Evolutionary conservation across 92 coral and sea anemone genomes (phyloP), one percentile per base, ranked within the genome.

Genomic region (Nematostella vectensis): DNA sequence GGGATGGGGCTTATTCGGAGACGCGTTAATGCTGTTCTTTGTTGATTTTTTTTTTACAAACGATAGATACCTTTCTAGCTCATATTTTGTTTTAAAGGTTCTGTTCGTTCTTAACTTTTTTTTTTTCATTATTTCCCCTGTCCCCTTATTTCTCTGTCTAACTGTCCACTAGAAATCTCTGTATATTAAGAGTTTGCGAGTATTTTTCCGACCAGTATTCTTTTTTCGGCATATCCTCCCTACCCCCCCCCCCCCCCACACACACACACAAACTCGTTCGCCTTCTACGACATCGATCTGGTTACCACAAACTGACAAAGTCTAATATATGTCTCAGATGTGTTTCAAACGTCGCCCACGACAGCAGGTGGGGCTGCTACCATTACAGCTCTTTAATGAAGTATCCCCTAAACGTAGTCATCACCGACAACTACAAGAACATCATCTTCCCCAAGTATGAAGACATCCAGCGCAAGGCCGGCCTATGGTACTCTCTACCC

Each of bases 351-450:
- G 50, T 50, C 22, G 70, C 61, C 9, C 51, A 52, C 28, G 51
- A 63, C 59, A 63, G 70, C 51, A 33, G 42, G 17, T 63, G 70
- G 70, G 70, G 70, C 16, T 63, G 70, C 11, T 52, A 51, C 42
- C 61, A 63, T 25, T 63, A 15, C 40, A 23, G 17, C 0, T 0
- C 19, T 26, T 27, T 63, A 19, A 24, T 37, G 0, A 52, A 63
- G 50, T 51, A 21, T 37, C 70, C 70, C 2, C 12, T 63, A 38
- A 63, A 63, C 13, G 61, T 63, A 13, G 51, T 63, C 38, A 48
- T 63, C n/a, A 63, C 70, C 22, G 61, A 63, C 60, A 31, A 31
- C 0, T 25, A 47, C 19, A 63, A 63, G 49, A 63, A 63, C 27
- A 63, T 63, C 20, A 23, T 63, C 2, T 63, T 63, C 50, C 70